Evolutionary conservation across 2,113 vertebrate genomes (phyloP).

Genomic region (Mesocricetus auratus): DNA sequence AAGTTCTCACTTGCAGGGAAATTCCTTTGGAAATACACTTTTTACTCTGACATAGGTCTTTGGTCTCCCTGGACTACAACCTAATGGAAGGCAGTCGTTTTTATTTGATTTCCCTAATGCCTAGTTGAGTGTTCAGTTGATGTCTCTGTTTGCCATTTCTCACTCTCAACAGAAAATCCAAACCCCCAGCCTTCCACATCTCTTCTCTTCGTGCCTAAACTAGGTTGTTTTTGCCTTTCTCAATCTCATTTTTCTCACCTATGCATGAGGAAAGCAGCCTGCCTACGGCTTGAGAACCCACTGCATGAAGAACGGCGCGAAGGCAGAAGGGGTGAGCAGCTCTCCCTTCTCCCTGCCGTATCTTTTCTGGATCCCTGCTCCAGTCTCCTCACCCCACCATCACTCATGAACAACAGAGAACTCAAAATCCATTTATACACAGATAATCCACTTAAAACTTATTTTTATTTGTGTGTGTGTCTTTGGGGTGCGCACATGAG

Average conservation of each 20-base stretch:
- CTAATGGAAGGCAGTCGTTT: neutral
- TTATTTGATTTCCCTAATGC: neutral
- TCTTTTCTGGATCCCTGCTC: rapidly evolving
- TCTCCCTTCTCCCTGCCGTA: too few relatives aligned
- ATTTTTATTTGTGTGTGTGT: neutral
- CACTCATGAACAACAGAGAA: neutral
- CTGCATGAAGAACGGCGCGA: neutral
- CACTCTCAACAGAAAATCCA: neutral
- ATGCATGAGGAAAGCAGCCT: neutral
- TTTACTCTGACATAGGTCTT: neutral
- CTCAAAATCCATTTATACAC: neutral
- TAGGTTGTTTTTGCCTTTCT: neutral
- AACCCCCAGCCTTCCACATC: neutral
- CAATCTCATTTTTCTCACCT: neutral
- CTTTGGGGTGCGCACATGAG: neutral
- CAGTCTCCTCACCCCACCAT: neutral
- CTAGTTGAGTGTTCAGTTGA: neutral
- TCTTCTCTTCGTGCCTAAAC: neutral
- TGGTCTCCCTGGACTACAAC: neutral
- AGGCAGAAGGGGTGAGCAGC: neutral
- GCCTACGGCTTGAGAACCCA: neutral
- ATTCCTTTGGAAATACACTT: neutral
- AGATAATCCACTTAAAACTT: neutral
- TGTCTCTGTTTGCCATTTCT: neutral
- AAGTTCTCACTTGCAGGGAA: neutral